Conservation (phyloP, 2,113 vertebrate species). For the Paratilapia polleni region DNA sequence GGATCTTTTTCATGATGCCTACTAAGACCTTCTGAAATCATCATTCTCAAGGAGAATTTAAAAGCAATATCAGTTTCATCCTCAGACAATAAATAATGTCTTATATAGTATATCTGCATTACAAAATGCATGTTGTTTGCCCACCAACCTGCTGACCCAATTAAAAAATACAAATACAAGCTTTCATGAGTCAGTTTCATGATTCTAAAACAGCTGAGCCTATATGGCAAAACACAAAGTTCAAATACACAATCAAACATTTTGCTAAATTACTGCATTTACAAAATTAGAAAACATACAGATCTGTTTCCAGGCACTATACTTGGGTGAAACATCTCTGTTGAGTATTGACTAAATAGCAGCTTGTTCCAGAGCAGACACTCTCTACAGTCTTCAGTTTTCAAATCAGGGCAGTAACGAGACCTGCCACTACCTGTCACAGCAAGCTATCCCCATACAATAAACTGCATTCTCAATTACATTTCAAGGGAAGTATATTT, state of each 20-base stretch:
- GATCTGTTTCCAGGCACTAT: background rate
- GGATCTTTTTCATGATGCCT: background rate
- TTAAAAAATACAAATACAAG: background rate
- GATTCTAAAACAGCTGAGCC: background rate
- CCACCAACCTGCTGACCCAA: background rate
- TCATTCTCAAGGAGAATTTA: background rate
- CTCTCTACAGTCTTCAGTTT: background rate
- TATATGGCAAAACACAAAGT: background rate
- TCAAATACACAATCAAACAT: background rate
- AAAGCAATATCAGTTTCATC: background rate
- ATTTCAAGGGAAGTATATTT: background rate
- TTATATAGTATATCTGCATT: background rate
- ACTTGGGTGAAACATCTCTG: background rate
- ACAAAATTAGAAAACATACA: background rate
- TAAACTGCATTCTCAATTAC: background rate
- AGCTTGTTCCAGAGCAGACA: background rate
- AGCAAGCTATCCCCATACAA: background rate
- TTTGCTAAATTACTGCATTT: background rate
- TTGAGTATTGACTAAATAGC: background rate
- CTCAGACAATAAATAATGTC: background rate
- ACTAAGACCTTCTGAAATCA: background rate
- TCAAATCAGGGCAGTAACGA: background rate
- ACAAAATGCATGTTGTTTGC: background rate
- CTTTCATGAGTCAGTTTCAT: background rate
- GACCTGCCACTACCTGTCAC: background rate